These are phyloP conservation scores for Anticlea derivata DNA, from an alignment of 2,888 invertebrate genomes.

Conservation along the genomic window DNA sequence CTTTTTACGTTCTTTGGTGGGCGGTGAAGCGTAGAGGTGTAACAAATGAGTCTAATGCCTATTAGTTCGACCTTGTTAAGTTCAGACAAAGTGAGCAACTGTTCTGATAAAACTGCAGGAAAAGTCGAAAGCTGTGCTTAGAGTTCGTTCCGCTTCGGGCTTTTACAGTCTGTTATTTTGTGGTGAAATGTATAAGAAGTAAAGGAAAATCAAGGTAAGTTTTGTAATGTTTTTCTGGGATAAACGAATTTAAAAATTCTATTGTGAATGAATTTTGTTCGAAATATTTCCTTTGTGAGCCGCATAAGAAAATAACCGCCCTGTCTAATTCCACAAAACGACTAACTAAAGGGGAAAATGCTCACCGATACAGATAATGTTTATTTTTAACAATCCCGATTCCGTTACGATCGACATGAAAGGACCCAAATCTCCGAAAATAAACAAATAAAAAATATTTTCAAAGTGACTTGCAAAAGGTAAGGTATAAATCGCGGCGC, in stretches of 20 bases:
- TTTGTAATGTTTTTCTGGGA: not conserved
- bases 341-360: conserved; percentile 51
- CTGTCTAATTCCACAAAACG: conserved; percentile 38
- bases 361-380: conserved; percentile 48
- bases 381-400: conserved; percentile 64
- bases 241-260: not conserved
- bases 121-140: conserved; percentile 50
- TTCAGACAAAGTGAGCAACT: conserved; percentile 70
- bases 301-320: conserved; percentile 20
- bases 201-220: not conserved
- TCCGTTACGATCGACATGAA: conserved; percentile 74
- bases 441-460: conserved; percentile 78
- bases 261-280: not conserved
- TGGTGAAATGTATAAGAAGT: conserved; percentile 5
- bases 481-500: conserved; percentile 72
- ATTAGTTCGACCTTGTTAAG: conserved; percentile 78
- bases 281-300: conserved; percentile 9
- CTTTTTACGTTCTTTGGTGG: conserved; percentile 68
- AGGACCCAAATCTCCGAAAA: conserved; percentile 74
- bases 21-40: conserved; percentile 72
- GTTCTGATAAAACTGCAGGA: conserved; percentile 59
- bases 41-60: conserved; percentile 76
- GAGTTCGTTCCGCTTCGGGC: conserved; percentile 24
- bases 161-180: conserved; percentile 25
- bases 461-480: conserved; percentile 69